phyloP scores from a whole-genome alignment of 2,797 vertebrate genomes.

The Staurois parvus region DNA sequence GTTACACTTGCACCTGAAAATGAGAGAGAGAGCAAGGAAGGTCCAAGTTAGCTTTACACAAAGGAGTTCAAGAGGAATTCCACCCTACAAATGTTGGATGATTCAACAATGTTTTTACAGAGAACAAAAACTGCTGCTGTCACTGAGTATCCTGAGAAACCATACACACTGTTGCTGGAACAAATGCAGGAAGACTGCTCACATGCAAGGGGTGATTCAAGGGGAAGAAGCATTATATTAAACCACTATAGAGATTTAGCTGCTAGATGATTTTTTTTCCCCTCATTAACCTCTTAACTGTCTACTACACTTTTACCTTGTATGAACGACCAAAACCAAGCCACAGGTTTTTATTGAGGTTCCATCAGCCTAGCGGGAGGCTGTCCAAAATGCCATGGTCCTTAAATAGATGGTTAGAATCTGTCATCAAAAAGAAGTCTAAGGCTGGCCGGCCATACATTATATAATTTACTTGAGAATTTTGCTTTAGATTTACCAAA shows the following conservation, averaged over 20 bases:
- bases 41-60: background rate
- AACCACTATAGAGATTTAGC: background rate
- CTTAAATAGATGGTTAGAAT: too few species aligned
- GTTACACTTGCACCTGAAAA: conserved; percentile 92
- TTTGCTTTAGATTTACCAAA: too few species aligned
- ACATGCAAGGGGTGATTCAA: background rate
- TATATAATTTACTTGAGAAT: too few species aligned
- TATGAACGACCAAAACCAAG: too few species aligned
- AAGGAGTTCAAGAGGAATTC: conserved; percentile 44
- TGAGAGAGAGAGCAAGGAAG: background rate
- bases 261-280: background rate
- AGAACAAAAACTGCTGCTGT: conserved; percentile 5
- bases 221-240: background rate
- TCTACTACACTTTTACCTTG: too few species aligned
- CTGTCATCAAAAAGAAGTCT: too few species aligned
- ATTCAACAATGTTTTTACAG: background rate
- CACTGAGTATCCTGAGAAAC: background rate
- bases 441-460: too few species aligned
- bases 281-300: background rate
- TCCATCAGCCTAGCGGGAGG: too few species aligned
- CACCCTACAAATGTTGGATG: conserved; percentile 33
- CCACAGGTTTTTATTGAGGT: too few species aligned
- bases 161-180: background rate
- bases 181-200: background rate
- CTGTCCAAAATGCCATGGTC: too few species aligned